phyloP scores from a whole-genome alignment of 2,888 invertebrate genomes.

The Aethes cnicana region DNA sequence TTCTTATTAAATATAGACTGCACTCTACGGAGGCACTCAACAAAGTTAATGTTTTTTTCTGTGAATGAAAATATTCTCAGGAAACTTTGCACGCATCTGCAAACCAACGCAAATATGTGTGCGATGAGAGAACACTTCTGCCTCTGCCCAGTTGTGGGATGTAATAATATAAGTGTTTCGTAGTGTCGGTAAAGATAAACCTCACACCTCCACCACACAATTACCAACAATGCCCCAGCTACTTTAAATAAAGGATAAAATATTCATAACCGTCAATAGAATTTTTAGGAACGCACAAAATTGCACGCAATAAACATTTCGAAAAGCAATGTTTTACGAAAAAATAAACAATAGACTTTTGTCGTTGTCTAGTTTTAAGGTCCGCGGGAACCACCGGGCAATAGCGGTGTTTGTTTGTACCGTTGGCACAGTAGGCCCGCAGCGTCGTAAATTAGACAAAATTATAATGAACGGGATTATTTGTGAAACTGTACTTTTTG shows the following conservation, averaged over 20 bases:
- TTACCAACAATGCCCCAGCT: slow-evolving; percentile 47
- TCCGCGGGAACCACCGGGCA: slow-evolving; percentile 43
- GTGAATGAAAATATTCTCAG: too few species aligned
- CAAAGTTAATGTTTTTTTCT: too few species aligned
- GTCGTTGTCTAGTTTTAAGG: slow-evolving; percentile 37
- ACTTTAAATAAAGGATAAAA: slow-evolving; percentile 61
- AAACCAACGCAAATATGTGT: too few species aligned
- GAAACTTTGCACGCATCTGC: too few species aligned
- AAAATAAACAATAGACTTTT: slow-evolving; percentile 54
- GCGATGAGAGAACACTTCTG: too few species aligned
- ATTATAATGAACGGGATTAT: slow-evolving; percentile 69
- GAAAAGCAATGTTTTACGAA: slow-evolving; percentile 62
- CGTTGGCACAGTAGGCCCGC: slow-evolving; percentile 65
- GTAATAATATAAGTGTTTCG: too few species aligned
- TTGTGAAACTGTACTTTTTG: slow-evolving; percentile 66
- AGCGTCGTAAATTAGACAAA: slow-evolving; percentile 68
- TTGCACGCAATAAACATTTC: slow-evolving; percentile 67
- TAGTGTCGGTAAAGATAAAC: slow-evolving; percentile 2
- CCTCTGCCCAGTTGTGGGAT: too few species aligned
- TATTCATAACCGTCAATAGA: slow-evolving; percentile 49
- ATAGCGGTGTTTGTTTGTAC: slow-evolving; percentile 60
- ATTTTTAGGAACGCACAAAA: slow-evolving; percentile 63
- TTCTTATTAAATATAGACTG: too few species aligned
- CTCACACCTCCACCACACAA: slow-evolving; percentile 13
- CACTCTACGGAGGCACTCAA: too few species aligned